Evolutionary conservation across 2,888 invertebrate genomes (phyloP).

Genomic region (Anagyrus pseudococci): DNA sequence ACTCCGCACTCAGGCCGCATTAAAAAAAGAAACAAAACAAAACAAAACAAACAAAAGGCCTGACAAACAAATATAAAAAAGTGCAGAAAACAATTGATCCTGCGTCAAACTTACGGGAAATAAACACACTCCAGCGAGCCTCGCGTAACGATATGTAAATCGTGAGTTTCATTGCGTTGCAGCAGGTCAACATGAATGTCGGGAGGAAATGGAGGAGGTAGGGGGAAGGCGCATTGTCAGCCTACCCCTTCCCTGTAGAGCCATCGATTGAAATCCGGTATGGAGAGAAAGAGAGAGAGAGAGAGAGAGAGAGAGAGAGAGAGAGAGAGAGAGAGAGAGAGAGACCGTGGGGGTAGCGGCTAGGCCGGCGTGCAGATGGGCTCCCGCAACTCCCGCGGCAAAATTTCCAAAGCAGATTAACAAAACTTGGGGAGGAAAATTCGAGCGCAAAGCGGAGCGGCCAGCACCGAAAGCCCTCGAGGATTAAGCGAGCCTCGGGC

Average conservation of each 20-base stretch:
- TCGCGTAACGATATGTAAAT: too few species aligned
- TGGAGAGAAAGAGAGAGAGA: too few species aligned
- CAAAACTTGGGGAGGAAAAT: constrained; percentile 28
- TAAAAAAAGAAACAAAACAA: not conserved
- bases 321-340: too few species aligned
- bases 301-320: too few species aligned
- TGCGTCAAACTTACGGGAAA: too few species aligned
- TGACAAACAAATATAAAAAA: not conserved
- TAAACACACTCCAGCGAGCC: too few species aligned
- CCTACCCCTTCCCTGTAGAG: too few species aligned
- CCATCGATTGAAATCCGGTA: constrained; percentile 8
- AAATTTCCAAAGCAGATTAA: constrained; percentile 33
- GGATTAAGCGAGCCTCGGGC: constrained; percentile 13
- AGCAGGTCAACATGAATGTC: too few species aligned
- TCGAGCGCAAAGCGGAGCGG: not conserved
- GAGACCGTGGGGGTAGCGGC: not conserved
- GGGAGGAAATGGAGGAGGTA: too few species aligned
- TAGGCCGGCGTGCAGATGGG: too few species aligned
- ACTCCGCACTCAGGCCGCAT: not conserved
- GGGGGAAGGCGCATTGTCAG: too few species aligned
- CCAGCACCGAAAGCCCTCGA: not conserved
- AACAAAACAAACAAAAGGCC: not conserved
- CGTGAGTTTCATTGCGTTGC: too few species aligned
- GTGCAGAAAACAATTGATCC: not conserved
- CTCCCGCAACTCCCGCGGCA: not conserved